These are phyloP conservation scores for Gyrodactylus bullatarudis DNA, from an alignment of 1,140 invertebrate genomes.

Conservation along the genomic window DNA sequence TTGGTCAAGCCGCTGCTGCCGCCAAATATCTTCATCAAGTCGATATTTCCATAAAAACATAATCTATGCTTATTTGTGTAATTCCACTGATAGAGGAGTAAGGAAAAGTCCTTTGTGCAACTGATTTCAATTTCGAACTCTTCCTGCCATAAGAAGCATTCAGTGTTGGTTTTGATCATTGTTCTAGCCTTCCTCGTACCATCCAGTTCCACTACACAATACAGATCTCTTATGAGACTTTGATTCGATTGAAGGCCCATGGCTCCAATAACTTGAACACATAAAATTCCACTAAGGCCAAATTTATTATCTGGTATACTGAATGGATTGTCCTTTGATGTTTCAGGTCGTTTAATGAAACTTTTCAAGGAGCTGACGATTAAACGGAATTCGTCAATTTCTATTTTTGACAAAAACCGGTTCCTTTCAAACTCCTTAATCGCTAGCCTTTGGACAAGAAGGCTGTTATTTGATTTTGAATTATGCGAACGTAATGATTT, in stretches of 20 bases:
- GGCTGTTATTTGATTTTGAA: not conserved
- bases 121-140: conserved; percentile 83
- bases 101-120: conserved; percentile 58
- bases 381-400: not conserved
- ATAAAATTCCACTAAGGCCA: conserved; percentile 2
- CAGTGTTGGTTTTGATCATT: conserved; percentile 70
- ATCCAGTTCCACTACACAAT: conserved; percentile 81
- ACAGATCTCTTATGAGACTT: conserved; percentile 41
- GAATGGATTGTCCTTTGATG: not conserved
- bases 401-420: not conserved
- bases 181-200: conserved; percentile 79
- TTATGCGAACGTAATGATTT: not conserved
- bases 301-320: not conserved
- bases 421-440: not conserved
- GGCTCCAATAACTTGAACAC: conserved; percentile 2
- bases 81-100: conserved; percentile 91
- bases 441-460: not conserved
- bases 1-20: conserved; percentile 13
- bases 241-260: conserved; percentile 4
- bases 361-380: not conserved
- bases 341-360: not conserved
- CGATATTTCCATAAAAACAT: conserved; percentile 17
- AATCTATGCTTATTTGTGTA: conserved; percentile 27
- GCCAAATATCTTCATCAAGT: conserved; percentile 10
- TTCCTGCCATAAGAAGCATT: conserved; percentile 95